Conservation (phyloP, 1,140 invertebrate species). For the Hyposmocoma kahamanoa region DNA sequence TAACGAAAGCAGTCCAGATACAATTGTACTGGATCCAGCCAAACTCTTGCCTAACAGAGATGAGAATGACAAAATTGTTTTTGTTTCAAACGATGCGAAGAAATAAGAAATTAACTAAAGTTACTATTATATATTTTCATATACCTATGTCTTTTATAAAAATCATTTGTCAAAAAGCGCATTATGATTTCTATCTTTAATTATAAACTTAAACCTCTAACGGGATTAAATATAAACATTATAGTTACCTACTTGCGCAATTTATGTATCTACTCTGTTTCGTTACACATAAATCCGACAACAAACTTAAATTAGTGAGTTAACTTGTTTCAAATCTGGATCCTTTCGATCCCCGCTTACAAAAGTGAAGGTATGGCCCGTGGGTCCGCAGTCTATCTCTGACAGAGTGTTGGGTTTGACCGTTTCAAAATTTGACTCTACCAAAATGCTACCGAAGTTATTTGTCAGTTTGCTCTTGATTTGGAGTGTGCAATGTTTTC, state of each 20-base stretch:
- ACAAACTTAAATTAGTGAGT: constrained; percentile 39
- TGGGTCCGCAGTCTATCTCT: constrained; percentile 37
- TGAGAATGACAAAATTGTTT: constrained; percentile 52
- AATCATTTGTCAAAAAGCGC: too few species aligned
- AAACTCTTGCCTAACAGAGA: constrained; percentile 47
- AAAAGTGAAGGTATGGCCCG: constrained; percentile 47
- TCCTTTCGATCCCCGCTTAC: constrained; percentile 59
- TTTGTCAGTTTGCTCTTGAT: constrained; percentile 32
- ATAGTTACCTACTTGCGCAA: too few species aligned
- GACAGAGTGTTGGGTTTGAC: background rate
- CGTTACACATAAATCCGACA: too few species aligned
- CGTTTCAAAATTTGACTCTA: background rate
- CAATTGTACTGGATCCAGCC: constrained; percentile 27
- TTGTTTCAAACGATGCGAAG: too few species aligned
- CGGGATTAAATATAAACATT: too few species aligned
- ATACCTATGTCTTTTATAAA: too few species aligned
- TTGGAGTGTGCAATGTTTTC: constrained; percentile 71
- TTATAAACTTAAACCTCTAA: too few species aligned
- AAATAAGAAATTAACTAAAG: too few species aligned
- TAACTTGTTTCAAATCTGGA: constrained; percentile 49
- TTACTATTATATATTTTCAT: too few species aligned
- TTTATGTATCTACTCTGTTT: too few species aligned
- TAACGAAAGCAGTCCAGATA: constrained; percentile 22
- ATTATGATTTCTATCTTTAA: too few species aligned
- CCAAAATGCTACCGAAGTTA: constrained; percentile 34